These are phyloP conservation scores for Aphelinus certus DNA, from an alignment of 1,140 invertebrate species.

Conservation along the genomic window DNA sequence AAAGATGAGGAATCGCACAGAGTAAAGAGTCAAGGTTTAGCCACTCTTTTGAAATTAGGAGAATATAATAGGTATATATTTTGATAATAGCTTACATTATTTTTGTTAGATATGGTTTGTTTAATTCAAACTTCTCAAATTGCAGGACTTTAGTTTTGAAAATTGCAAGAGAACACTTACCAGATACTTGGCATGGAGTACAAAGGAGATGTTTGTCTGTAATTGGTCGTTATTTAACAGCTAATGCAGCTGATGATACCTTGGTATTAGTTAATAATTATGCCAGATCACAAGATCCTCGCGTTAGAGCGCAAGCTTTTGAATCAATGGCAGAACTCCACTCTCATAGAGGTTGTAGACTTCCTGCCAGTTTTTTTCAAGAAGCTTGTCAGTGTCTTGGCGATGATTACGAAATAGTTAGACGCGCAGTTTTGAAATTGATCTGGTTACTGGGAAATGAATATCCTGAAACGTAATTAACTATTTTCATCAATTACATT, in stretches of 20 bases:
- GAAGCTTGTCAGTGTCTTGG: conserved; percentile 83
- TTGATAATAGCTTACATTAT: not conserved
- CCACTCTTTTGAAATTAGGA: conserved; percentile 75
- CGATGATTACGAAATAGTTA: conserved; percentile 95
- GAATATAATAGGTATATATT: conserved; percentile 56
- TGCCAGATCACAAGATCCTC: conserved; percentile 87
- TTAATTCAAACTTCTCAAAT: conserved; percentile 38
- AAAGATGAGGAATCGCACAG: conserved; percentile 85
- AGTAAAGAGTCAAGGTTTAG: conserved; percentile 80
- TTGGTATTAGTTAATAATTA: conserved; percentile 80
- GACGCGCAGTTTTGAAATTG: conserved; percentile 85
- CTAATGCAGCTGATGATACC: conserved; percentile 55
- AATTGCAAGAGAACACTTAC: conserved; percentile 59
- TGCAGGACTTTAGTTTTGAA: conserved; percentile 55
- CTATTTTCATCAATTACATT: not conserved
- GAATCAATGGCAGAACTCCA: conserved; percentile 85
- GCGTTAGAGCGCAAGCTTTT: conserved; percentile 88
- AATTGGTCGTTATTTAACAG: conserved; percentile 59
- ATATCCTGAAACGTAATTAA: conserved; percentile 83
- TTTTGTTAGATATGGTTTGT: not conserved
- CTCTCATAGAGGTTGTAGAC: conserved; percentile 76
- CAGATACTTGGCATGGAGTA: conserved; percentile 63
- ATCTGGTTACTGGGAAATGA: conserved; percentile 86
- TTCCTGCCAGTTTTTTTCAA: conserved; percentile 82
- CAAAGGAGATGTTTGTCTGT: conserved; percentile 63